A percentile compares a stretch with the other conserved stretches of the same genome.
These are phyloP conservation scores for Drosophila neotestacea DNA, from an alignment of 2,888 invertebrate species.

Conservation along the genomic window DNA sequence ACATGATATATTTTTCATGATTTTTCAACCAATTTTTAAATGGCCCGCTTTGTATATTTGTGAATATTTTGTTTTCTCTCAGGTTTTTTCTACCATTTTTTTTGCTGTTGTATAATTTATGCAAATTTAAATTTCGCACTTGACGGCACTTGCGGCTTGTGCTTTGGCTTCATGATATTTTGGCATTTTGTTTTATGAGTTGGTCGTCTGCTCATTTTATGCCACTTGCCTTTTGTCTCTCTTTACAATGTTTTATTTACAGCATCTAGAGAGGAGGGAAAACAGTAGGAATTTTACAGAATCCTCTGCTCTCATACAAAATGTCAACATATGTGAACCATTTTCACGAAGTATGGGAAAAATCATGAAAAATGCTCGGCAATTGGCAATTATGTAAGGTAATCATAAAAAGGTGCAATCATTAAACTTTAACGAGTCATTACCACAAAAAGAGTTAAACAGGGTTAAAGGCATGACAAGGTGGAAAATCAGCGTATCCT, in stretches of 20 bases:
- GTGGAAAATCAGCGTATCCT: slow-evolving; percentile 1
- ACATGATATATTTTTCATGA: slow-evolving; percentile 66
- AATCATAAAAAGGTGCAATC: slow-evolving; percentile 48
- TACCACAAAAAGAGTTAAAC: slow-evolving; percentile 9
- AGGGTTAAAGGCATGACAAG: background rate
- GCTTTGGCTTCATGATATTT: slow-evolving; percentile 42
- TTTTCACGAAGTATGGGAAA: slow-evolving; percentile 5
- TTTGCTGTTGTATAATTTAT: slow-evolving; percentile 66
- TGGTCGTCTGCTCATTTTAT: slow-evolving; percentile 62
- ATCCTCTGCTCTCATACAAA: slow-evolving; percentile 20
- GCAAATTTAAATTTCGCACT: slow-evolving; percentile 77
- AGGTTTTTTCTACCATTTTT: slow-evolving; percentile 33
- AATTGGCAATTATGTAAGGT: slow-evolving; percentile 49
- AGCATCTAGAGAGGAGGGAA: background rate
- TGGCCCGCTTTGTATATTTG: slow-evolving; percentile 27
- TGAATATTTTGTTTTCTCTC: slow-evolving; percentile 42
- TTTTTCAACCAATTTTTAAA: slow-evolving; percentile 47
- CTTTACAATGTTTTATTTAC: slow-evolving; percentile 41
- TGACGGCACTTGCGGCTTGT: slow-evolving; percentile 70
- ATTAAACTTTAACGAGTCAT: slow-evolving; percentile 42
- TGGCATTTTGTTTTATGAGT: slow-evolving; percentile 60
- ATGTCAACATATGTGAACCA: slow-evolving; percentile 46
- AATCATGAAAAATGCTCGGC: slow-evolving; percentile 22
- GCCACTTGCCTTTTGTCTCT: slow-evolving; percentile 48
- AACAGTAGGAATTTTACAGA: slow-evolving; percentile 14